phyloP scores from a whole-genome alignment of 2,797 vertebrate genomes.

The Chelmon rostratus region DNA sequence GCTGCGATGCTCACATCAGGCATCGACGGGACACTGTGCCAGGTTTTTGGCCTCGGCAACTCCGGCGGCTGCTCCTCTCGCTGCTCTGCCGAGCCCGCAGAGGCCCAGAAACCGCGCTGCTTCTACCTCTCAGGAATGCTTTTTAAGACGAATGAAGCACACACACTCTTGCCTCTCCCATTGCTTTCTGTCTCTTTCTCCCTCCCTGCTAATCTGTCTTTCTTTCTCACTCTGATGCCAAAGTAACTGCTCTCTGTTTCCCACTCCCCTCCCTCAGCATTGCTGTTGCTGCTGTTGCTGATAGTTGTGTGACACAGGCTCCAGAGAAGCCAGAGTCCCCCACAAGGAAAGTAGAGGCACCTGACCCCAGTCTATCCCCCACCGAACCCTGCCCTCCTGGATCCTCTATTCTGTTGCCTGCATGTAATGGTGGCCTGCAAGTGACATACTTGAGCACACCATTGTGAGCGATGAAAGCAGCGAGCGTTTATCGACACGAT shows the following conservation, averaged over 20 bases:
- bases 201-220: conserved; percentile 76
- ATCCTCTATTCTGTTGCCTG: conserved; percentile 84
- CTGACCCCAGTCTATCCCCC: conserved; percentile 80
- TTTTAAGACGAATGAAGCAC: conserved; percentile 76
- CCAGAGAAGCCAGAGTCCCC: conserved; percentile 88
- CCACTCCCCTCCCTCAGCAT: conserved; percentile 84
- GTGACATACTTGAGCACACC: conserved; percentile 85
- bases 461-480: conserved; percentile 69
- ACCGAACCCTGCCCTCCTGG: conserved; percentile 77
- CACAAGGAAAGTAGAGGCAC: conserved; percentile 88
- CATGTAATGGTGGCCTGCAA: conserved; percentile 83
- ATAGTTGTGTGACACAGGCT: conserved; percentile 88
- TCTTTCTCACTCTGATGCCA: conserved; percentile 74
- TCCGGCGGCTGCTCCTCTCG: neutral
- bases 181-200: conserved; percentile 78
- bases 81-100: conserved; percentile 18
- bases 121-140: conserved; percentile 62
- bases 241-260: conserved; percentile 84
- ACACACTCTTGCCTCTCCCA: conserved; percentile 68
- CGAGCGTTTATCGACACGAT: conserved; percentile 2
- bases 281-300: conserved; percentile 87
- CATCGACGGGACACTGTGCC: conserved; percentile 17
- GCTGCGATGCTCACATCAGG: conserved; percentile 52
- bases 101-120: conserved; percentile 39
- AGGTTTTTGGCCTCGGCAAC: conserved; percentile 32